Evolutionary conservation across 2,888 invertebrate species (phyloP).

Genomic region (Tortrix viridana): DNA sequence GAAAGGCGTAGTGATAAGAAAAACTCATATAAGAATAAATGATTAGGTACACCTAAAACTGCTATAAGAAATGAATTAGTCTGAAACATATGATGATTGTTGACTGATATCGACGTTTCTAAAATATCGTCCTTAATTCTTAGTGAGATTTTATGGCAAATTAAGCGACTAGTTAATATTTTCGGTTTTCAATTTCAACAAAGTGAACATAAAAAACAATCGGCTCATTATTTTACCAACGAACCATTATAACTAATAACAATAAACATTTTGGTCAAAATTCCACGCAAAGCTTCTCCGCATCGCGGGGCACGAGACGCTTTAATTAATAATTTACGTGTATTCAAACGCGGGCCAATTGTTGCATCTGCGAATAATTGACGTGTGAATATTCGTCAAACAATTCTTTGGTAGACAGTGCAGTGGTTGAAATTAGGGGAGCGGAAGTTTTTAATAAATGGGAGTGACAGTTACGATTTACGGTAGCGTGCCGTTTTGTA

Average conservation of each 20-base stretch:
- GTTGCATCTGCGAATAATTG: slow-evolving; percentile 31
- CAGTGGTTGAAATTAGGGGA: slow-evolving; percentile 49
- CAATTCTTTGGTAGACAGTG: slow-evolving; percentile 56
- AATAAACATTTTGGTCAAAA: slow-evolving; percentile 8
- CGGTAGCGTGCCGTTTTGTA: slow-evolving; percentile 38
- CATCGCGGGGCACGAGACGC: slow-evolving; percentile 5
- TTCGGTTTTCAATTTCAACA: too few species aligned
- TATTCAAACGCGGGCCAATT: slow-evolving; percentile 20
- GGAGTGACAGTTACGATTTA: slow-evolving; percentile 50
- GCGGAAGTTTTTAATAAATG: slow-evolving; percentile 59
- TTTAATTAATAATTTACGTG: slow-evolving; percentile 36
- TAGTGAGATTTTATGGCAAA: too few species aligned
- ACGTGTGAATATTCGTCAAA: slow-evolving; percentile 58
- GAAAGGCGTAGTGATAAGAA: too few species aligned
- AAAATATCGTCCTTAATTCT: too few species aligned
- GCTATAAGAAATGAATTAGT: too few species aligned
- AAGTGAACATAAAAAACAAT: too few species aligned
- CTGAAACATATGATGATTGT: too few species aligned
- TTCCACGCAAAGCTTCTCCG: slow-evolving; percentile 8
- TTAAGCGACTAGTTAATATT: too few species aligned
- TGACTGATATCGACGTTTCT: too few species aligned
- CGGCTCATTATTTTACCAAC: not conserved
- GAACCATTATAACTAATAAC: not conserved
- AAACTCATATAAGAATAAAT: too few species aligned
- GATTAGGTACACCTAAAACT: too few species aligned